Base-by-base conservation (phyloP, 2,888 invertebrate species). In the Ennomos erosarius region DNA sequence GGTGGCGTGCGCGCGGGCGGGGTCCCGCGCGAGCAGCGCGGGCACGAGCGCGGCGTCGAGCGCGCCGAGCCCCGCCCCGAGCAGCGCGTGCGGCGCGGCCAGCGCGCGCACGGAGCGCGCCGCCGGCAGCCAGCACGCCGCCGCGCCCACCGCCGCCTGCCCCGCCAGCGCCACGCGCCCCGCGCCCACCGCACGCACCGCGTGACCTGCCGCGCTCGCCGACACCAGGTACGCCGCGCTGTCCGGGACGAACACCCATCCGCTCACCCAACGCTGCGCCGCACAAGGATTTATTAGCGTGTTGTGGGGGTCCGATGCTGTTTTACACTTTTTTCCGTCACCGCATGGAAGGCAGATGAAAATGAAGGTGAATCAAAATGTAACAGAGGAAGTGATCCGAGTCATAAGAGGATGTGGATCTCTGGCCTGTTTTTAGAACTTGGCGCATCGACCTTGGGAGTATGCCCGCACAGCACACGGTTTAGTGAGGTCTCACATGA, bases 191-290 rank as follows among this genome's bases (percentile, higher is more conserved):
- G 77, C 68, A 58, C 75, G 67, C 75, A 81, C 77, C 67, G 62
- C 65, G 65, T 79, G 80, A 54, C 87, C 87, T 61, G 83, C 71
- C 65, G 68, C 56, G 61, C 75, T 80, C 35, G 89, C 79, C n/a
- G 84, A 84, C 64, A 77, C 63, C 67, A 88, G 70, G 82, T 91
- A 91, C 58, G 85, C 90, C 57, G 75, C 74, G 71, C 89, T 89
- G 81, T 91, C 91, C 55, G 90, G 90, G 59, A 90, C 66, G 78
- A 91, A 90, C 71, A 85, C 87, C 12, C 75, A 78, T 39, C 91
- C 91, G 16, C 79, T 70, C 68, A 82, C 82, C 90, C 90, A 90
- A 11, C 82, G 79, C 85, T 84, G 73, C 26, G 9, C 1, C 8
- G 10, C 26, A 26, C 26, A 6, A 6, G 6, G 26, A 4, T 4